phyloP scores from a whole-genome alignment of 2,113 vertebrate genomes.

The Muscicapa adusta region DNA sequence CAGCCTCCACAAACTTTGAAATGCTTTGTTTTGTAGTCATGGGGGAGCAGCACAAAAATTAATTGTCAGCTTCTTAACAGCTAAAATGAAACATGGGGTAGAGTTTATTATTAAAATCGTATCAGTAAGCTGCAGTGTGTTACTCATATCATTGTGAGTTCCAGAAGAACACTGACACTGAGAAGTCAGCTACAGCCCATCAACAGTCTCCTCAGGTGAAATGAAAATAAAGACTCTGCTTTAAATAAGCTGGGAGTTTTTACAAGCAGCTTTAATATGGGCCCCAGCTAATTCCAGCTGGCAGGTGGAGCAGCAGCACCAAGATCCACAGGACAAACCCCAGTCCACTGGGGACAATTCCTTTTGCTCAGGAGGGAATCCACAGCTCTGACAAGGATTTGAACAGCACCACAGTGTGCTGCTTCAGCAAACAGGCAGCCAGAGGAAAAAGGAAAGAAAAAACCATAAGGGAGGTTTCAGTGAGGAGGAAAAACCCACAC shows the following conservation, averaged over 20 bases:
- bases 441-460: neutral
- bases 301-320: neutral
- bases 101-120: neutral
- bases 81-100: neutral
- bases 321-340: neutral
- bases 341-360: neutral
- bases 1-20: neutral
- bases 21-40: neutral
- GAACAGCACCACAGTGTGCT: neutral
- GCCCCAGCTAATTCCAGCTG: neutral
- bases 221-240: neutral
- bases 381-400: neutral
- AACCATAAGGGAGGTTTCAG: neutral
- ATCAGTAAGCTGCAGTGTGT: neutral
- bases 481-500: neutral
- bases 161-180: neutral
- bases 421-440: neutral
- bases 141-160: neutral
- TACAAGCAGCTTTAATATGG: neutral
- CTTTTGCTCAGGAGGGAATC: neutral
- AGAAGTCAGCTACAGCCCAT: neutral
- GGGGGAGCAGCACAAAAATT: neutral
- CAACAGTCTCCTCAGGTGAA: neutral
- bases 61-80: constrained; percentile 23
- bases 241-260: neutral